Conservation (phyloP, 2,888 invertebrate species). For the Ophion costatus region DNA sequence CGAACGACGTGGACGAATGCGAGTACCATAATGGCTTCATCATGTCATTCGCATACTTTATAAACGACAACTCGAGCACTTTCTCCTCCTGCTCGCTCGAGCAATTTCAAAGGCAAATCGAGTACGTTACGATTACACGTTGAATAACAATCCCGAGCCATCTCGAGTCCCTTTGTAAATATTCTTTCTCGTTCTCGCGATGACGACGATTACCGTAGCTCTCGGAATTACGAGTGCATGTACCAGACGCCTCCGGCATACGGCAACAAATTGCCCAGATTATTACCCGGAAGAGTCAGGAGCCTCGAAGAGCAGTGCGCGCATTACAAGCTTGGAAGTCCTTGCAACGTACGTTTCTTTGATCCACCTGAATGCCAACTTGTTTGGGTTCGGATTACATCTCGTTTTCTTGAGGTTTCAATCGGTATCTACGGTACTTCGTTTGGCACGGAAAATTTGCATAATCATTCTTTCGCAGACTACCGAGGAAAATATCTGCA, state of each 20-base stretch:
- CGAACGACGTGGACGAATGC: not conserved
- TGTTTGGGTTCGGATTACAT: not conserved
- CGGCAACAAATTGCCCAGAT: conserved; percentile 15
- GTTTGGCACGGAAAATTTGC: too few relatives aligned
- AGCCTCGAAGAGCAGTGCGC: conserved; percentile 28
- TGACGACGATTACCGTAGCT: not conserved
- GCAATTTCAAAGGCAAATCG: not conserved
- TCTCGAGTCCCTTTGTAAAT: too few relatives aligned
- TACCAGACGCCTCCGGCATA: not conserved
- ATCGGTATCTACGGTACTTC: too few relatives aligned
- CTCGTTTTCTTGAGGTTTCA: too few relatives aligned
- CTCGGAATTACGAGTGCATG: not conserved
- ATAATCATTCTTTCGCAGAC: conserved; percentile 1
- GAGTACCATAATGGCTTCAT: conserved; percentile 13
- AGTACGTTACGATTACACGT: not conserved
- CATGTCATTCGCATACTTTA: conserved; percentile 21
- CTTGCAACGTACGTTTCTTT: conserved; percentile 25
- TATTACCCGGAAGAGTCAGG: conserved; percentile 48
- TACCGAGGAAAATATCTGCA: conserved; percentile 13
- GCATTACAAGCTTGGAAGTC: not conserved
- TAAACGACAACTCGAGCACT: conserved; percentile 41
- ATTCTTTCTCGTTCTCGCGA: too few relatives aligned
- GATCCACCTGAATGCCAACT: not conserved
- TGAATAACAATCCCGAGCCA: not conserved
- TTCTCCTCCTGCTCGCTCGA: conserved; percentile 50